phyloP scores from a whole-genome alignment of 2,888 invertebrate species.

The Ctenicera cuprea region DNA sequence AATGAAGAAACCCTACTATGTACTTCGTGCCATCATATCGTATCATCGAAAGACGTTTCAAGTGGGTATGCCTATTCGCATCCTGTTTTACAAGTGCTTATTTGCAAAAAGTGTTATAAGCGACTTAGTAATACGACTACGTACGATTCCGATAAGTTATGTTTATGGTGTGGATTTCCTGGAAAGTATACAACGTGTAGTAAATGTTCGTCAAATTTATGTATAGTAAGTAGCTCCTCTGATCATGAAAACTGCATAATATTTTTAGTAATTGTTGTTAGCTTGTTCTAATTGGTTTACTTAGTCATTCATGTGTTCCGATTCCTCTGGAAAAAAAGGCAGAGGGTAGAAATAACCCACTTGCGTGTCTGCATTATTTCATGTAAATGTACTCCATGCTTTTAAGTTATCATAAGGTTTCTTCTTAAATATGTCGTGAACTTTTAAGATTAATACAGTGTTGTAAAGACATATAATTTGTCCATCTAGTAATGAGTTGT shows the following conservation, averaged over 20 bases:
- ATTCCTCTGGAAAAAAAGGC: too few species aligned
- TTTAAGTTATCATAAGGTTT: too few species aligned
- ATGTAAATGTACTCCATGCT: too few species aligned
- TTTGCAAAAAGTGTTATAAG: constrained; percentile 25
- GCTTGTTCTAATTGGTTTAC: too few species aligned
- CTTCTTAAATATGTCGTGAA: too few species aligned
- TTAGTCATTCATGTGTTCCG: too few species aligned
- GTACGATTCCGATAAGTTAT: background rate
- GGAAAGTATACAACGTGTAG: constrained; percentile 8
- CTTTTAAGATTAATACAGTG: too few species aligned
- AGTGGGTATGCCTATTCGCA: background rate
- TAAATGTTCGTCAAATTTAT: constrained; percentile 25
- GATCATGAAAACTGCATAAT: background rate
- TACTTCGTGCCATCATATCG: background rate
- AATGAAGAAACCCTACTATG: background rate
- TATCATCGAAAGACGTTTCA: background rate
- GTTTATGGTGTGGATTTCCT: constrained; percentile 34
- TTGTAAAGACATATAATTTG: too few species aligned
- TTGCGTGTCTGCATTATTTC: too few species aligned
- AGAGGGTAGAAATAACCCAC: too few species aligned
- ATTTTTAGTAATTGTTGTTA: background rate
- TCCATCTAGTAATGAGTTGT: too few species aligned
- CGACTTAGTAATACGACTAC: background rate
- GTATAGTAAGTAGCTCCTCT: background rate
- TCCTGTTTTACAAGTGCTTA: constrained; percentile 28